These are phyloP conservation scores for Danio albolineatus DNA, from an alignment of 2,797 vertebrate genomes.

Conservation along the genomic window DNA sequence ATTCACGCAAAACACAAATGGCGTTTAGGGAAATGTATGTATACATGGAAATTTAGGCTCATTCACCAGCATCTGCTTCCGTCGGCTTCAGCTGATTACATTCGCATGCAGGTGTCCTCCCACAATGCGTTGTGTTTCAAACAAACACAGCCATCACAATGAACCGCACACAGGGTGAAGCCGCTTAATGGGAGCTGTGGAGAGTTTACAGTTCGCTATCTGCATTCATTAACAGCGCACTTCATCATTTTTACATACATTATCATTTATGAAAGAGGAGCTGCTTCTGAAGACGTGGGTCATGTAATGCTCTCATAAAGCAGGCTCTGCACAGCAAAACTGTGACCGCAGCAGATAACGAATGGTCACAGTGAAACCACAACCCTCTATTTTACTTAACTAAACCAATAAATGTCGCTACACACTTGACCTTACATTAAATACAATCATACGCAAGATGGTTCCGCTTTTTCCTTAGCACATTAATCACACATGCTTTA, in stretches of 20 bases:
- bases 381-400: slow-evolving; percentile 29
- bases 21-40: neutral
- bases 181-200: slow-evolving; percentile 22
- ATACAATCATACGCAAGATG: neutral
- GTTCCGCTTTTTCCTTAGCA: neutral
- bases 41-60: slow-evolving; percentile 9
- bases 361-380: neutral
- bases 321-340: neutral
- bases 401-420: slow-evolving; percentile 21
- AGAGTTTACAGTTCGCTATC: slow-evolving; percentile 39
- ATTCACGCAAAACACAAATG: neutral
- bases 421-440: slow-evolving; percentile 18
- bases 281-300: slow-evolving; percentile 15
- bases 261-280: slow-evolving; percentile 34
- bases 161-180: slow-evolving; percentile 8
- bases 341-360: neutral
- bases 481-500: slow-evolving; percentile 1
- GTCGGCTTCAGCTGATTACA: slow-evolving; percentile 26
- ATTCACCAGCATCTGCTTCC: slow-evolving; percentile 23
- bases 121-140: slow-evolving; percentile 15
- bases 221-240: slow-evolving; percentile 35
- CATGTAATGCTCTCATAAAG: slow-evolving; percentile 2
- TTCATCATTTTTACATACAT: slow-evolving; percentile 39
- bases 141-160: slow-evolving; percentile 27
- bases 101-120: slow-evolving; percentile 42